Base-by-base conservation (phyloP, 2,113 vertebrate genomes). In the Chrysemys picta region DNA sequence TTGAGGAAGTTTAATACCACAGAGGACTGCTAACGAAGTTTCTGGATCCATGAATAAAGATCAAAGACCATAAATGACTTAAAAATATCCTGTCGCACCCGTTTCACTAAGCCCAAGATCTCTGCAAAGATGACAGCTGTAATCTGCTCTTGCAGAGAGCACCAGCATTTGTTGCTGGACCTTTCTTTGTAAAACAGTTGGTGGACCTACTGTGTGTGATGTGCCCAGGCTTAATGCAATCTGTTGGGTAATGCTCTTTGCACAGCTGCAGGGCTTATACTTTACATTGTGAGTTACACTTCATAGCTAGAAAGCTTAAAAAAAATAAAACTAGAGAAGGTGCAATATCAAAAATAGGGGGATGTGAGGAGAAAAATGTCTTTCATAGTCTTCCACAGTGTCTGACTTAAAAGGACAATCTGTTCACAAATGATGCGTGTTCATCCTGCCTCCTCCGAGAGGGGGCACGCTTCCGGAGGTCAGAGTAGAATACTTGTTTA, bases 211-310 rank as follows among this genome's bases (percentile, higher is more conserved):
- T 19, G 62, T 21, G 62, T 7, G 2, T 53, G 25, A 29, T 96
- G 87, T 96, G 80, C 94, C 93, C 89, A 95, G 94, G 94, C 96
- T 93, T 90, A 62, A 95, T 89, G 95, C 91, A 96, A 97, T 96
- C 93, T 25, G 12, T 49, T 94, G 72, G 88, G 90, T 96, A 94
- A 57, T 93, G 89, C 94, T 96, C 93, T 87, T 91, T 89, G 38
- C 17, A 57, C 91, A 92, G 62, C 75, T 90, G 76, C 59, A 93
- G 91, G 93, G 84, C 80, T 87, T 93, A 45, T 0, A 1, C n/a
- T 38, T 31, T 35, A 56, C 24, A 10, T 56, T 56, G 24, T 56
- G 24, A 56, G 9, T 62, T 29, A 31, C 59, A 62, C 31, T 62
- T 11, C 4, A 35, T 16, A 35, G 59, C 59, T 31, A 31, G 59